phyloP scores from a whole-genome alignment of 2,113 vertebrate species.

The Aythya baeri region DNA sequence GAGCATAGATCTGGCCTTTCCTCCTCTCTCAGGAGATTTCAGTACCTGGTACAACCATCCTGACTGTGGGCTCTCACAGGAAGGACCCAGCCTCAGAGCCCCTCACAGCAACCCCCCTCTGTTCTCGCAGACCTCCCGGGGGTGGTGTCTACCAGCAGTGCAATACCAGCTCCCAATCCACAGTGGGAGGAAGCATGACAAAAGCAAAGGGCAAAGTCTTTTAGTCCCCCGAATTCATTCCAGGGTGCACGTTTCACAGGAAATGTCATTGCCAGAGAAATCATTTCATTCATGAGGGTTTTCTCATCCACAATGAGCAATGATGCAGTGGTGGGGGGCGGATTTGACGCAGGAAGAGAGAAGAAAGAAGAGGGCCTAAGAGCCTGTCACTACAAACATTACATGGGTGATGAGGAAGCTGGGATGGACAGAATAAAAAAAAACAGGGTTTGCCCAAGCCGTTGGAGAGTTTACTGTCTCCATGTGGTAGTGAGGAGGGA shows the following conservation, averaged over 20 bases:
- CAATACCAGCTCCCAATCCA: background rate
- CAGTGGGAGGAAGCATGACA: background rate
- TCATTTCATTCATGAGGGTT: conserved; percentile 19
- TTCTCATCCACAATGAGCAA: conserved; percentile 15
- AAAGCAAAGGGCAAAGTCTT: background rate
- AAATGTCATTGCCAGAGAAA: conserved; percentile 6
- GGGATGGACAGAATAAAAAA: background rate
- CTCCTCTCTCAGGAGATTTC: background rate
- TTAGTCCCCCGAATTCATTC: background rate
- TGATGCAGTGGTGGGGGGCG: conserved; percentile 28
- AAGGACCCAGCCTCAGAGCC: background rate
- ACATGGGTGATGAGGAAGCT: background rate
- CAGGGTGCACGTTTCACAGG: background rate
- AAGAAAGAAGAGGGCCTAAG: background rate
- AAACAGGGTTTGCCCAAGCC: background rate
- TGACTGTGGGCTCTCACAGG: background rate
- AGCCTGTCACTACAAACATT: background rate
- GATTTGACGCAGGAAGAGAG: conserved; percentile 46
- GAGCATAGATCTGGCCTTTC: background rate
- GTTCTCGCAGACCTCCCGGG: accelerated
- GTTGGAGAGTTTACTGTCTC: background rate
- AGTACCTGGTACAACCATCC: background rate
- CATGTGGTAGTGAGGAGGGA: background rate
- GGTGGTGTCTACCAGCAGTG: accelerated
- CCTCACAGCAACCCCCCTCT: background rate